Percentiles rank a stretch among this genome's conserved stretches.
Evolutionary conservation across 2,113 vertebrate species (phyloP).

Genomic region (Atlantisia rogersi): DNA sequence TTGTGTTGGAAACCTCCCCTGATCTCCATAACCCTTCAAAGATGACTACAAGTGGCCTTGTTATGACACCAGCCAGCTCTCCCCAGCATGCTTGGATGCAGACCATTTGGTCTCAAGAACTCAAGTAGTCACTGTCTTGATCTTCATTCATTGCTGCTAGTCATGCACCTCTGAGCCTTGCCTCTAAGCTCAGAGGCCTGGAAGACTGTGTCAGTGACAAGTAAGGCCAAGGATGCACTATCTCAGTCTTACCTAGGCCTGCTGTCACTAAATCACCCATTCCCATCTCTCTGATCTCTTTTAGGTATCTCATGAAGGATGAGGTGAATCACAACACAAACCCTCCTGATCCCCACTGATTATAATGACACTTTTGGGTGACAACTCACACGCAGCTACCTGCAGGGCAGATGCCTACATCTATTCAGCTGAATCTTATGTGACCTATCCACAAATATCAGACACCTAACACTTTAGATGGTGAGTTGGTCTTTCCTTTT

Average conservation of each 20-base stretch:
- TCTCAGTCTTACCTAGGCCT: background rate
- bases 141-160: background rate
- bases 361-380: background rate
- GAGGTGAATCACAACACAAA: background rate
- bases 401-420: background rate
- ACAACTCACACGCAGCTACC: background rate
- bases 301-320: background rate
- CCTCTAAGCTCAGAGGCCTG: background rate
- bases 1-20: background rate
- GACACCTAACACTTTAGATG: background rate
- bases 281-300: background rate
- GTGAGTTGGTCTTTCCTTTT: background rate
- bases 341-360: background rate
- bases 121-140: background rate
- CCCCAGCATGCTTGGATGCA: background rate
- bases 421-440: background rate
- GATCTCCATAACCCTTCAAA: background rate
- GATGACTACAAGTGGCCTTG: background rate
- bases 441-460: background rate
- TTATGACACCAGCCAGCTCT: background rate
- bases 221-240: background rate
- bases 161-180: background rate
- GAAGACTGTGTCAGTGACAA: background rate
- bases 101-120: background rate
- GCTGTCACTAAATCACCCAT: background rate